A percentile compares a stretch with the other conserved stretches of the same genome.
phyloP scores from a whole-genome alignment of 37 sponge, comb jelly and placozoan genomes.

The Chondrilla cf. caribensis region DNA sequence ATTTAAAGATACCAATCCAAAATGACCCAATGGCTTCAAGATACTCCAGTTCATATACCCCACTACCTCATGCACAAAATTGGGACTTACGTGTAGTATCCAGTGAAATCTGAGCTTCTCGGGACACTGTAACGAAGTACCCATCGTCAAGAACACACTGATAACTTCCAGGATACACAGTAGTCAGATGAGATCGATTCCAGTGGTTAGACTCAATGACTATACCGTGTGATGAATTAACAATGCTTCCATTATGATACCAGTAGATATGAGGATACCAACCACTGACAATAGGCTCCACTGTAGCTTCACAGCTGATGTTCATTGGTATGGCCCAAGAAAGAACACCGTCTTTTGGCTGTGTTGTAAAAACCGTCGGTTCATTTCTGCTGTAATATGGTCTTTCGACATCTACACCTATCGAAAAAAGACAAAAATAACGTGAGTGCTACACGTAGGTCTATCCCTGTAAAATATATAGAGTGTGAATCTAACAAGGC shows the following conservation, averaged over 20 bases:
- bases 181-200: neutral
- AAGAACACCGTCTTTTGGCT: no score
- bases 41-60: no score
- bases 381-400: neutral
- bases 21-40: no score
- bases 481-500: no score
- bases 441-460: no score
- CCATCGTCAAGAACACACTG: slow-evolving; percentile 14
- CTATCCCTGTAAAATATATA: no score
- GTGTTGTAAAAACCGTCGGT: neutral
- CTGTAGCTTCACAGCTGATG: neutral
- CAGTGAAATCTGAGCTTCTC: neutral
- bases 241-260: neutral
- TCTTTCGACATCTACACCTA: neutral
- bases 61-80: no score
- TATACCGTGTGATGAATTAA: neutral
- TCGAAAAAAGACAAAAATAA: neutral
- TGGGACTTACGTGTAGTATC: no score
- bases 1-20: no score
- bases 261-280: neutral
- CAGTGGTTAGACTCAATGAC: neutral
- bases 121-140: neutral
- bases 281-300: neutral
- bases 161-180: neutral
- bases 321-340: no score